phyloP scores from a whole-genome alignment of 2,888 invertebrate genomes.

The Epirrita christyi region DNA sequence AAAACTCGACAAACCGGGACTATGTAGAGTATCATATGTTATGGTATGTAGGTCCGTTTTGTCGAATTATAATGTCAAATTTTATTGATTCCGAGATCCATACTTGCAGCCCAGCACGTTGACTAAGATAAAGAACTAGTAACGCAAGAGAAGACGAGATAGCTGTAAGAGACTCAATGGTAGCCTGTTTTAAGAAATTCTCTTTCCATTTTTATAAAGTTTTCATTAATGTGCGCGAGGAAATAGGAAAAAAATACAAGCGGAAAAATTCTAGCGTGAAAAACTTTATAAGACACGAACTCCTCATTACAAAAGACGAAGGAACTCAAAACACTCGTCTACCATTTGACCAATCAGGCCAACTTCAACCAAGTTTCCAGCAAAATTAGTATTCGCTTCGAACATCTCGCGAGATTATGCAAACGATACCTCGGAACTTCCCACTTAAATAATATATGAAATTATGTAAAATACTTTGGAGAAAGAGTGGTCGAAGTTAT shows the following conservation, averaged over 20 bases:
- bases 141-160: too few species aligned
- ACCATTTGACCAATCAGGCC: slow-evolving; percentile 31
- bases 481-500: slow-evolving; percentile 47
- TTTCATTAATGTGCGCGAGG: neutral
- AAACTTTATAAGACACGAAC: slow-evolving; percentile 20
- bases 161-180: too few species aligned
- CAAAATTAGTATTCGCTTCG: slow-evolving; percentile 39
- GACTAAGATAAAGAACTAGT: too few species aligned
- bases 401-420: slow-evolving; percentile 52
- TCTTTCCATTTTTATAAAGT: too few species aligned
- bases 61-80: too few species aligned
- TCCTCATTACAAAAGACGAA: slow-evolving; percentile 22
- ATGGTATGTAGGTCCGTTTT: too few species aligned
- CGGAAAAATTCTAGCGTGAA: slow-evolving; percentile 1
- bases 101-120: too few species aligned
- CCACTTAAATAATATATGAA: slow-evolving; percentile 65
- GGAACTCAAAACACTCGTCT: slow-evolving; percentile 14
- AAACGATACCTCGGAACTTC: slow-evolving; percentile 50
- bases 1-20: too few species aligned
- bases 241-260: neutral
- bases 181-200: too few species aligned
- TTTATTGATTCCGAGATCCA: too few species aligned
- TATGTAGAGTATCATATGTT: too few species aligned
- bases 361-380: slow-evolving; percentile 22
- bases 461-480: slow-evolving; percentile 56